phyloP scores from a whole-genome alignment of 2,797 vertebrate species.

The Sebastes melanostomus region DNA sequence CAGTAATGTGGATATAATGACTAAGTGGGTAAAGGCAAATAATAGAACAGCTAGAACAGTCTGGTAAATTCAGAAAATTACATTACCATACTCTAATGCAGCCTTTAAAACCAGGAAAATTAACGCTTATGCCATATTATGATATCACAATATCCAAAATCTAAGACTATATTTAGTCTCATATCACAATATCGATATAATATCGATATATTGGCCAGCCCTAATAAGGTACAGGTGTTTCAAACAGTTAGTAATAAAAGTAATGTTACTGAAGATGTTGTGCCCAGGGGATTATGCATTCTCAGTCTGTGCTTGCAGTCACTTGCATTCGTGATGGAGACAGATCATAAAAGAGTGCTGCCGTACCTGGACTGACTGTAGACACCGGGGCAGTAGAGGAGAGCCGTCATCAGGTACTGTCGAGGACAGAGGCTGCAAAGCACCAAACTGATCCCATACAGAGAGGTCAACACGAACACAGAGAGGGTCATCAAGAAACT shows the following conservation, averaged over 20 bases:
- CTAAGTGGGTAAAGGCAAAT: too few species aligned
- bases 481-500: conserved; percentile 91
- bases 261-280: background rate
- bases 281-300: too few species aligned
- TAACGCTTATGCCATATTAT: too few species aligned
- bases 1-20: too few species aligned
- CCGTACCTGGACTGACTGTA: conserved; percentile 89
- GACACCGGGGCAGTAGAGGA: conserved; percentile 94
- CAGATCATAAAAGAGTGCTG: background rate
- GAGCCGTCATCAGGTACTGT: conserved; percentile 81
- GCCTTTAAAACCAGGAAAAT: too few species aligned
- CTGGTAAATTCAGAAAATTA: too few species aligned
- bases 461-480: conserved; percentile 90
- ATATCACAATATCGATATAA: too few species aligned
- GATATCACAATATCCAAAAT: too few species aligned
- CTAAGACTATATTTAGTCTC: too few species aligned
- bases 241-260: background rate
- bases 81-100: too few species aligned
- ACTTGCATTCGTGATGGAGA: background rate
- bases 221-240: background rate
- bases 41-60: background rate
- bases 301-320: too few species aligned
- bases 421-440: conserved; percentile 88
- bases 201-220: too few species aligned
- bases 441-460: conserved; percentile 92